Base-by-base conservation (phyloP, 2,797 vertebrate species). In the Calcarius lapponicus region DNA sequence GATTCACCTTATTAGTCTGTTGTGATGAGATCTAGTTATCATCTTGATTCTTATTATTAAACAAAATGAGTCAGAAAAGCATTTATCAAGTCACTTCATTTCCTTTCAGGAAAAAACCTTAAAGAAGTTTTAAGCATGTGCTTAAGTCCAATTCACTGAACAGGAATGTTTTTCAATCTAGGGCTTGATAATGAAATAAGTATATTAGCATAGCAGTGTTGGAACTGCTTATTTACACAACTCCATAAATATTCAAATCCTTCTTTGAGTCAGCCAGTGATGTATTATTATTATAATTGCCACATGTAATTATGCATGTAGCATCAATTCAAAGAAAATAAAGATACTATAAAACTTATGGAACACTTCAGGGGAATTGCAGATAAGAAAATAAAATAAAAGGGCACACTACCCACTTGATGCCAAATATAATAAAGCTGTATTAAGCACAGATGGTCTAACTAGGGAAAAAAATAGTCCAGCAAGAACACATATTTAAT, bases 231-330 rank as follows among this genome's bases (percentile, higher is more conserved):
- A 58, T 95, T 95, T 94, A 80, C 40, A 72, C 67, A 76, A 43
- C 9, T 1, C 73, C 29, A 90, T 95, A 84, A 94, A 93, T 93
- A 95, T 86, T 80, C 66, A 95, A 81, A 86, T 90, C 32, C 21
- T 36, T 47, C 21, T 82, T 87, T 90, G 90, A 90, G 80, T 93
- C 75, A 90, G 6, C 48, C 84, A 40, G 54, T 81, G 83, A 95
- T 95, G 90, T 95, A 48, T 94, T 32, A 40, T 92, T 95, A 48
- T 94, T 32, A 40, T 92, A 83, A 95, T 91, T 92, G 79, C 48
- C 21, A 21, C 66, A 15, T 62, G 29, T 90, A 81, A 94, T 92
- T 96, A 70, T 50, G 51, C 36, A 56, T 62, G 64, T 66, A 86
- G 42, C 43, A 91, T 92, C 31, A 90, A 86, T 78, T 90, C 38